Evolutionary conservation across 2,113 vertebrate species (phyloP), one percentile per base, ranked within the genome.

Genomic region (Collichthys lucidus): DNA sequence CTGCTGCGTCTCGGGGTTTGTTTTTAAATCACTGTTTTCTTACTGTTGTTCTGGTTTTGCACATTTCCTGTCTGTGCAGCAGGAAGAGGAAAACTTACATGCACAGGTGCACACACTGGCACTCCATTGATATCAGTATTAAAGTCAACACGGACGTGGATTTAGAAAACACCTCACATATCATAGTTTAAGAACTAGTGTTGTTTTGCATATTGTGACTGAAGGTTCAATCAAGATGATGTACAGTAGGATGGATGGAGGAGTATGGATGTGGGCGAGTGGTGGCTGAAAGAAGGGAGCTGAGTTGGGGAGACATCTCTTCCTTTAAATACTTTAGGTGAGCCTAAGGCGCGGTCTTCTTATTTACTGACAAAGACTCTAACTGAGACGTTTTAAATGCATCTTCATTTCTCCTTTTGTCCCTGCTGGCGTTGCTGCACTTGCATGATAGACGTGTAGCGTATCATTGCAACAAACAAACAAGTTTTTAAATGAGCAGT

Each of bases 401-500:
- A 46, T 46, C 10, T 11, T 11, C 0, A 8, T 19, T 67, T 17
- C n/a, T 50, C 68, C 3, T 31, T 60, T 42, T 64, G 29, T 79
- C 59, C 20, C 42, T 22, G 59, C 26, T 57, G 65, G 59, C 26
- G 80, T 77, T 65, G 57, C 17, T 69, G 60, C 59, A 49, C 35
- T 77, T 6, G 46, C 77, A 66, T 78, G 53, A 65, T 65, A 47
- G 46, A 56, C 73, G 59, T 47, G 57, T 26, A 59, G 57, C n/a
- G 12, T 73, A 64, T 72, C 8, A 16, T 55, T 79, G 66, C 19
- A 74, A 74, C 68, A 77, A 80, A 77, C 77, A 80, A 57, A 77
- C 77, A 80, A 57, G 57, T 64, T 40, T 80, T 77, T 63, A 88
- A 79, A 83, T 77, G 57, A 83, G 24, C 56, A 57, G 79, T 69